Evolutionary conservation across 2,113 vertebrate genomes (phyloP), one percentile per base, ranked within the genome.

Genomic region (Anolis carolinensis): DNA sequence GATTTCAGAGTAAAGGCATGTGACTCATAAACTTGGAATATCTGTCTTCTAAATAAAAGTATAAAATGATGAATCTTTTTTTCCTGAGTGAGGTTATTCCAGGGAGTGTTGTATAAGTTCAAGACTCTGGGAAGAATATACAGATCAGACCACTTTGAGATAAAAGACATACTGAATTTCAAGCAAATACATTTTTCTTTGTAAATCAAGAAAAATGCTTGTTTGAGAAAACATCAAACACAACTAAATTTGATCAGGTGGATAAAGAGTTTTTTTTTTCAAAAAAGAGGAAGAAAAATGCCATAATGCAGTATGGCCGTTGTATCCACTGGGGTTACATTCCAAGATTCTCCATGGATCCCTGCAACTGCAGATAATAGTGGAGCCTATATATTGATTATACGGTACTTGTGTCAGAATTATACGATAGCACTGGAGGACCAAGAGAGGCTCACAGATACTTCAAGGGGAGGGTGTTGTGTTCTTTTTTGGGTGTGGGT

Each of bases 221-320:
- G 85, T 89, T 88, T 85, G 83, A 65, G 72, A 34, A 1, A 85
- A 83, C 68, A 25, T 32, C 59, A 59, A 4, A 92, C 87, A 27
- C 27, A 30, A 75, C 70, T 93, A 85, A 91, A 82, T 71, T 79
- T 84, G 55, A 63, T 79, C 70, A 44, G 48, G 63, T 0, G 0
- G 20, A 0, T 90, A 90, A 87, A 72, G 55, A 75, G 79, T 72
- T 44, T 2, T 5, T 44, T 44, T 44, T 44, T n/a, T n/a, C n/a
- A n/a, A n/a, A 44, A 44, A 44, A 44, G 39, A 44, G 16, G 65
- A 80, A 82, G 83, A 39, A 30, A 86, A 84, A 82, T 84, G 87
- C 76, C 25, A 65, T 88, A 89, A 93, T 89, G 91, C 39, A 44
- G 39, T 44, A 44, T 44, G 39, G 39, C 39, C 39, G 3, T 5